A percentile compares a stretch with the other conserved stretches of the same genome.
Evolutionary conservation across 2,797 vertebrate species (phyloP).

Genomic region (Protonibea diacanthus): DNA sequence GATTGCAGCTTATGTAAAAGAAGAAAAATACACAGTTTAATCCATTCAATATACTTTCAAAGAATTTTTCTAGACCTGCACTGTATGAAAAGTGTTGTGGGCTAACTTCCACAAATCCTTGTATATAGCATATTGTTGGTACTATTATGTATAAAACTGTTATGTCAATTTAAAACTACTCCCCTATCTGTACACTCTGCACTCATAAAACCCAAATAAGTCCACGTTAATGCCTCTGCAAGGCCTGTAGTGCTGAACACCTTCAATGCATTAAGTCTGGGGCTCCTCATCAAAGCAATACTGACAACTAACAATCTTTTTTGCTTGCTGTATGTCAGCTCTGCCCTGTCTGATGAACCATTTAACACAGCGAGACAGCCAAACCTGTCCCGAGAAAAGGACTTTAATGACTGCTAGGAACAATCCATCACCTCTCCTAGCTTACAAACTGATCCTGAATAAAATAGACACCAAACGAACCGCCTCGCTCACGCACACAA

Average conservation of each 20-base stretch:
- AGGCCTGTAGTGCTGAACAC: no score
- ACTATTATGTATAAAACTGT: neutral
- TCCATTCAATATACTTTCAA: no score
- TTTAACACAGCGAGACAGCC: conserved; percentile 63
- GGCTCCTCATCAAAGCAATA: conserved; percentile 60
- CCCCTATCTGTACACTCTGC: neutral
- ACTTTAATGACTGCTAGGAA: conserved; percentile 61
- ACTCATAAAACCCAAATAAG: conserved; percentile 14
- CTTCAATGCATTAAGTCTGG: conserved; percentile 33
- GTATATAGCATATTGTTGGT: neutral
- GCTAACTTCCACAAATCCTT: neutral
- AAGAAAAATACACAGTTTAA: no score
- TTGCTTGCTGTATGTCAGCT: conserved; percentile 48
- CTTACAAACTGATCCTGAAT: conserved; percentile 53
- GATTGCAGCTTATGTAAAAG: neutral
- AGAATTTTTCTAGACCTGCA: no score
- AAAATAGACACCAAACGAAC: conserved; percentile 37
- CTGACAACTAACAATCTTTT: conserved; percentile 67
- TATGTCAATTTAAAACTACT: conserved; percentile 10
- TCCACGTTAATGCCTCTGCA: conserved; percentile 13
- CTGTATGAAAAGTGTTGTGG: no score
- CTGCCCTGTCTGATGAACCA: conserved; percentile 58
- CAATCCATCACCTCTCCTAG: conserved; percentile 50
- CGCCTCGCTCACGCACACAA: neutral
- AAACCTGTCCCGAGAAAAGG: conserved; percentile 63